Percentiles rank a stretch among this genome's conserved stretches.
Conservation (phyloP, 2,888 invertebrate genomes). For the Pocota personata region DNA sequence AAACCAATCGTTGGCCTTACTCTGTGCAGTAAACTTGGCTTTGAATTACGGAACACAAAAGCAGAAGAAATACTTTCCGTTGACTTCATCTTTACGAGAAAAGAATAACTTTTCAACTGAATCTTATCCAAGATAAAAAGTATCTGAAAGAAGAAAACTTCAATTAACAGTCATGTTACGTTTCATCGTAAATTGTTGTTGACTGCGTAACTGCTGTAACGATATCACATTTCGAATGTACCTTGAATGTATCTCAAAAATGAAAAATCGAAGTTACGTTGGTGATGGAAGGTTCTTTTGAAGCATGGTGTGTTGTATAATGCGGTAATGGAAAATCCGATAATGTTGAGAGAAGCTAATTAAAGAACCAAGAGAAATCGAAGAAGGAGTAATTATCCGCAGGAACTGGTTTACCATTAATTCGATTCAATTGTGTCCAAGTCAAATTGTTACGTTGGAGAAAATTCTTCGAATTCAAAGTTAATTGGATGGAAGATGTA, state of each 20-base stretch:
- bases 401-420: not conserved
- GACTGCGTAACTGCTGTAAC: not conserved
- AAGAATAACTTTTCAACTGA: not conserved
- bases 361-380: not conserved
- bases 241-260: not conserved
- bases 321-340: not conserved
- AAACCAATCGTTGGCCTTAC: not conserved
- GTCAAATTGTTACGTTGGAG: not conserved
- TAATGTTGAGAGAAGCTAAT: not conserved
- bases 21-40: not conserved
- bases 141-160: not conserved
- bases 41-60: not conserved
- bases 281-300: not conserved
- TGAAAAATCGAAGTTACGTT: not conserved
- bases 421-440: not conserved
- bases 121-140: not conserved
- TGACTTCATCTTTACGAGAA: not conserved
- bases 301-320: not conserved
- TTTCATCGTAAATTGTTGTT: not conserved
- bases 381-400: slow-evolving; percentile 2
- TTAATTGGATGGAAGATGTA: not conserved
- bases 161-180: not conserved
- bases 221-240: not conserved
- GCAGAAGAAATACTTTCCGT: not conserved
- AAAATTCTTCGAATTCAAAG: not conserved